Conservation (phyloP, 2,797 vertebrate species). For the Coccyzus lansbergi region DNA sequence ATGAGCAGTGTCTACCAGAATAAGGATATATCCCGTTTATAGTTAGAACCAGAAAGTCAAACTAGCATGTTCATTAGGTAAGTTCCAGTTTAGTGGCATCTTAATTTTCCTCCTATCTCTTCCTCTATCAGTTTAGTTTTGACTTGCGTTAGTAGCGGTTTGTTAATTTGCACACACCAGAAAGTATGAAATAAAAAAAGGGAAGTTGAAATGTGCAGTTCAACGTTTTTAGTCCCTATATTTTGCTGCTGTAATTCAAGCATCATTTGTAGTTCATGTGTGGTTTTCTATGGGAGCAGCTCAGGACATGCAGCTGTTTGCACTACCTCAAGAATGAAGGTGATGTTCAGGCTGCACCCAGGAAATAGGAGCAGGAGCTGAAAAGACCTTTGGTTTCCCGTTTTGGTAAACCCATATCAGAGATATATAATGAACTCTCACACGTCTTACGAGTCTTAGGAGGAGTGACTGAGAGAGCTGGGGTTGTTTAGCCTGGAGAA, state of each 20-base stretch:
- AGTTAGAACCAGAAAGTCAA: not conserved
- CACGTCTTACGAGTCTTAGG: too few species aligned
- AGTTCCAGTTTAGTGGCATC: not conserved
- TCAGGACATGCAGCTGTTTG: not conserved
- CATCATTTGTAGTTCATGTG: fast-evolving
- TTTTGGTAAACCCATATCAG: not conserved
- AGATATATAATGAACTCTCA: not conserved
- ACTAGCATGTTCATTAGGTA: not conserved
- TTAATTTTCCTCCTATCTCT: not conserved
- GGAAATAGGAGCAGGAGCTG: not conserved
- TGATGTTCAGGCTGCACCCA: not conserved
- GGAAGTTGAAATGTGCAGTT: not conserved
- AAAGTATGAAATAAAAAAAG: not conserved
- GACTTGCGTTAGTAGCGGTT: not conserved
- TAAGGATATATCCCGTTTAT: not conserved
- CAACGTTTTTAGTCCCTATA: not conserved
- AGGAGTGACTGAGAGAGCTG: too few species aligned
- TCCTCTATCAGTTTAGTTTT: not conserved
- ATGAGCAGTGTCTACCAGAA: not conserved
- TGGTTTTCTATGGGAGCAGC: not conserved
- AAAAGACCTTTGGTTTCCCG: not conserved
- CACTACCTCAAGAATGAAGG: fast-evolving
- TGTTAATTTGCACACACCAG: not conserved
- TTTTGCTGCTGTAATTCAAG: not conserved
- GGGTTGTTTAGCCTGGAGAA: too few species aligned